Evolutionary conservation across 2,113 vertebrate species (phyloP).

Genomic region (Zosterops pallidus): DNA sequence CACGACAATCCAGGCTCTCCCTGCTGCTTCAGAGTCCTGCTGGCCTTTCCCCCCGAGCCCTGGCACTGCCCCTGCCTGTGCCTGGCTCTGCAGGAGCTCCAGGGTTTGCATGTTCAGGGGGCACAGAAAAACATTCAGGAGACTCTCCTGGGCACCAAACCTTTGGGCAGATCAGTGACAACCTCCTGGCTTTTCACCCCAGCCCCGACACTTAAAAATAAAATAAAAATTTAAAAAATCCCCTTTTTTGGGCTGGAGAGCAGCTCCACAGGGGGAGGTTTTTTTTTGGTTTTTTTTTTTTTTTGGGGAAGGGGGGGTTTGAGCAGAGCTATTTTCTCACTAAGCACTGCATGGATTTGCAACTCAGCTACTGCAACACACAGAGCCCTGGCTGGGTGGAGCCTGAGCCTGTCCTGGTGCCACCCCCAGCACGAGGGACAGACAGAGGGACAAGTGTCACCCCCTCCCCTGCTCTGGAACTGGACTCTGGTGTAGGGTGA

Average conservation of each 20-base stretch:
- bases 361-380: background rate
- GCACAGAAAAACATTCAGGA: fast-evolving
- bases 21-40: fast-evolving
- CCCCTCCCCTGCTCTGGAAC: background rate
- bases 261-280: background rate
- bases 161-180: background rate
- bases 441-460: background rate
- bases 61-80: background rate
- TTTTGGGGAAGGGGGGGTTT: background rate
- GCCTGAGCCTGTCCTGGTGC: fast-evolving
- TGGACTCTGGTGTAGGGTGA: fast-evolving
- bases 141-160: background rate
- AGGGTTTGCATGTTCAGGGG: background rate
- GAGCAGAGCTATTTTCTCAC: background rate
- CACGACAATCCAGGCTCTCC: fast-evolving
- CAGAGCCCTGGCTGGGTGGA: conserved; percentile 22
- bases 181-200: background rate
- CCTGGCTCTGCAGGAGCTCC: background rate
- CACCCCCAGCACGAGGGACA: background rate
- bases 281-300: too few species aligned
- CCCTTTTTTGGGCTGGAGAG: background rate
- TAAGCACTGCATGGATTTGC: background rate
- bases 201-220: background rate
- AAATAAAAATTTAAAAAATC: background rate
- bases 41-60: background rate